Conservation (phyloP, 2,113 vertebrate species). For the Fukomys damarensis region DNA sequence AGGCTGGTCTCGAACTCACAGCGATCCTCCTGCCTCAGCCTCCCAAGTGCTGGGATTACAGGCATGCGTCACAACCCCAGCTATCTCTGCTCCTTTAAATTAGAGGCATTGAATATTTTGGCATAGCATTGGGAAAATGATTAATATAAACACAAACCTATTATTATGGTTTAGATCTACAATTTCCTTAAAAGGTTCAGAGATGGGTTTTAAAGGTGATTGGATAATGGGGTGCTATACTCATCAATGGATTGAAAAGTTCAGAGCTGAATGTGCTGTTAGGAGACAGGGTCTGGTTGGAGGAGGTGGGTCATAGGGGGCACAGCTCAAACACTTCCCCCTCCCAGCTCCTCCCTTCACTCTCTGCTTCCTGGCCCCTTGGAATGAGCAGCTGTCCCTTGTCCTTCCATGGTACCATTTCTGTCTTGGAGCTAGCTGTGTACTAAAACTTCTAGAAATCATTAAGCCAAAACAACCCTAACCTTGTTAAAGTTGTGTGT, state of each 20-base stretch:
- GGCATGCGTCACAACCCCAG: no score
- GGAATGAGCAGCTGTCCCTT: background rate
- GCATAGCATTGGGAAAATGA: background rate
- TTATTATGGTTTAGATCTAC: background rate
- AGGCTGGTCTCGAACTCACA: no score
- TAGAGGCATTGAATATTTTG: background rate
- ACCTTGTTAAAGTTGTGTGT: background rate
- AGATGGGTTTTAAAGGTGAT: background rate
- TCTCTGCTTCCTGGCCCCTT: background rate
- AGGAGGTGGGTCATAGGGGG: background rate
- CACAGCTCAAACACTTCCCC: background rate
- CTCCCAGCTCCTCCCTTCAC: background rate
- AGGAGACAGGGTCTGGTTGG: background rate
- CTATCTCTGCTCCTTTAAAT: background rate
- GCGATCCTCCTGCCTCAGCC: no score
- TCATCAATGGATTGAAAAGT: background rate
- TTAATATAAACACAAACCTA: background rate
- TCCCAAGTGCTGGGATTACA: no score
- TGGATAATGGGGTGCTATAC: background rate
- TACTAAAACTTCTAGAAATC: background rate
- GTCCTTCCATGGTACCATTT: background rate
- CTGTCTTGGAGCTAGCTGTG: background rate
- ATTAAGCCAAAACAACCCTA: background rate
- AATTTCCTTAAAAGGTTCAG: background rate
- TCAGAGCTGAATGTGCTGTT: background rate